Base-by-base conservation (phyloP, 2,888 invertebrate species). In the Pecten maximus region DNA sequence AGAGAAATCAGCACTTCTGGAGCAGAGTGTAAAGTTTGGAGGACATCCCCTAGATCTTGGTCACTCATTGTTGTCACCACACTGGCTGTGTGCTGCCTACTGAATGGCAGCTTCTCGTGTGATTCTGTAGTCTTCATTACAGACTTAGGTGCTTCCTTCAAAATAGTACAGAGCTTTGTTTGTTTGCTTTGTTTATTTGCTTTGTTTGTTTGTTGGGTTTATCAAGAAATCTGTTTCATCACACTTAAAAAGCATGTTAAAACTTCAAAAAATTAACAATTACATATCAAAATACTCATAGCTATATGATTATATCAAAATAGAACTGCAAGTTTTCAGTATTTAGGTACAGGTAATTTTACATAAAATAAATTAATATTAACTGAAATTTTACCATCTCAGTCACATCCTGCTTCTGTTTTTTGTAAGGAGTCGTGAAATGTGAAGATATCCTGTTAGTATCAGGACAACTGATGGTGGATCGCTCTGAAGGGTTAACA, bases 1-100 rank as follows among this genome's bases (percentile, higher is more conserved):
- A 93, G 91, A 54, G 91, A 87, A 19, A 94, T 60, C 28, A 93
- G 88, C 23, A 93, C 90, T 89, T 93, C 93, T 10, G 28, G 35
- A 10, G 74, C 6, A 12, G 74, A 74, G 28, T 35, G 10, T 74
- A 74, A 74, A 10, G 74, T 74, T 12, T 74, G 74, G 35, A 74
- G 74, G 74, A 74, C 74, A 35, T 74, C 28, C 8, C 74, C 15
- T 3, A 74, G 74, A 35, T 74, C 74, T 35, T 74, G 74, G 8
- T 74, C 74, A 12, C 35, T 74, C 74, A 74, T 35, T 35, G 10
- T 35, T 28, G 74, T 35, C 74, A 74, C 74, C 12, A 12, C 35
- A 8, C 28, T 35, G 10, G 74, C 74, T 28, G 28, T 74, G 1
- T 74, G 74, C 16, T 74, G 74, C 74, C 10, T 74, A 35, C 35